Evolutionary conservation across 2,888 invertebrate species (phyloP).

Genomic region (Papilio protenor): DNA sequence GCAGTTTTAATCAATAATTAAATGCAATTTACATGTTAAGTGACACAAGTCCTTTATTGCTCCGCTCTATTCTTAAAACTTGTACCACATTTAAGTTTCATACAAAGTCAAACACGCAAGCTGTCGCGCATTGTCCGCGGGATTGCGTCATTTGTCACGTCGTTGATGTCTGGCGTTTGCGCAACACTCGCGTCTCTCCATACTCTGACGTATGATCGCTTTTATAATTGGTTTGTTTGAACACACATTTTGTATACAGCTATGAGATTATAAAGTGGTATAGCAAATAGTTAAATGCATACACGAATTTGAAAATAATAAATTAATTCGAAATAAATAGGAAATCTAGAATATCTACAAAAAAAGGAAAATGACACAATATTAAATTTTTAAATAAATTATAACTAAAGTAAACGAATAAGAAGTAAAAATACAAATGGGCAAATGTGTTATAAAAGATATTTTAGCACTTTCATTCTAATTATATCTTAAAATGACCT

Average conservation of each 20-base stretch:
- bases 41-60: no score
- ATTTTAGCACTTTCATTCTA: neutral
- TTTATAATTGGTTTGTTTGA: constrained; percentile 63
- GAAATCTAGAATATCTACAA: no score
- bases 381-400: no score
- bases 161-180: constrained; percentile 68
- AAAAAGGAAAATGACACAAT: no score
- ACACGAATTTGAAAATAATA: no score
- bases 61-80: constrained; percentile 32
- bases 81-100: constrained; percentile 45
- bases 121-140: constrained; percentile 71
- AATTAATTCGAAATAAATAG: no score
- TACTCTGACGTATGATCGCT: constrained; percentile 55
- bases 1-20: neutral
- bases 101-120: constrained; percentile 55
- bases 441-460: neutral
- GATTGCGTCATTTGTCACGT: constrained; percentile 79
- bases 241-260: constrained; percentile 56
- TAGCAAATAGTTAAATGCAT: no score
- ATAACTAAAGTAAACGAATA: no score
- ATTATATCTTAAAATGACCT: neutral
- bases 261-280: constrained; percentile 41
- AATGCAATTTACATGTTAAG: neutral
- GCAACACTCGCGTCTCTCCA: constrained; percentile 63
- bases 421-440: no score